Base-by-base conservation (phyloP, 1,140 invertebrate species). In the Holotrichia oblita region DNA sequence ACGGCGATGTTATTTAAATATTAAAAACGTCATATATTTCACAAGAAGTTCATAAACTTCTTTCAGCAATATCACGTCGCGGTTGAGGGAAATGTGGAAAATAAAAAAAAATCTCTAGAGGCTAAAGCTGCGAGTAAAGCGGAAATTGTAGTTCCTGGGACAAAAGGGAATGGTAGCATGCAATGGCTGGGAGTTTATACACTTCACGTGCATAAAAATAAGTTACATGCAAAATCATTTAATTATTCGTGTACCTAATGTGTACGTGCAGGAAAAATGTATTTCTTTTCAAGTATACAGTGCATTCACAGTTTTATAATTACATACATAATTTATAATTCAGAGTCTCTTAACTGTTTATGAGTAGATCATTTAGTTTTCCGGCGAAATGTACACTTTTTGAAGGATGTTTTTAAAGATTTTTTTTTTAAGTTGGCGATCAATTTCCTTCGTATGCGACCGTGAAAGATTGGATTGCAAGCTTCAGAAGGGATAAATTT, bases 1-100 rank as follows among this genome's bases (percentile, higher is more conserved):
- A 14, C 61, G 22, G 61, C 61, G 22, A 69, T 69, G 61, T 27
- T 69, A 69, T 69, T 69, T 69, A 69, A 69, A 69, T 69, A 69
- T 69, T 69, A 69, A 69, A 69, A 34, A 69, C 61, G 61, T 24
- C 61, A 69, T 69, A 69, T 69, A 69, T 69, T 69, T 69, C 61
- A 22, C 61, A 69, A 69, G 24, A 7, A 69, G 20, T 69, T 69
- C 61, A 69, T 69, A 69, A 69, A 69, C 17, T 69, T 69, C 61
- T 69, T 69, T 27, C 22, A 69, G 61, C 61, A 69, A 69, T 69
- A 69, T 69, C 20, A 27, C 22, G 61, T 27, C 9, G 61, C 61
- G 61, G 20, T 69, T 69, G 61, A 27, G 24, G 61, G 22, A 34
- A 69, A 24, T 24, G 22, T 20, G 61, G 61, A 69, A 69, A 69